A percentile compares a stretch with the other conserved stretches of the same genome.
These are phyloP conservation scores for Celastrina argiolus DNA, from an alignment of 2,888 invertebrate species.

Conservation along the genomic window DNA sequence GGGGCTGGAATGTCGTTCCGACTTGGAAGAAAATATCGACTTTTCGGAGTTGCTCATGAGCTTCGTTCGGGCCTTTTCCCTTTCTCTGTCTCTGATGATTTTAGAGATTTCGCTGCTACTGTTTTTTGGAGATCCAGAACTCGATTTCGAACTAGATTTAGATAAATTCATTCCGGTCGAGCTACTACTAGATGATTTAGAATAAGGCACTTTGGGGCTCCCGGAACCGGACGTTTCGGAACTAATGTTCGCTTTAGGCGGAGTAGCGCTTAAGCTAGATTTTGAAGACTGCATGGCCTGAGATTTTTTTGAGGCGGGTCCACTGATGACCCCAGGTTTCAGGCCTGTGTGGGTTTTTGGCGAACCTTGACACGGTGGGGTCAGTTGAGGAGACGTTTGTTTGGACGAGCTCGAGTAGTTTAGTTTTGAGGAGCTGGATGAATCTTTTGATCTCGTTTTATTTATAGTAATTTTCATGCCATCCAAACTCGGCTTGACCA, in stretches of 20 bases:
- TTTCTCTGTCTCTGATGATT: constrained; percentile 79
- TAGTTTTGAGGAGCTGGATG: constrained; percentile 65
- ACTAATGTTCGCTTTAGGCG: constrained; percentile 64
- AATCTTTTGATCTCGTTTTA: constrained; percentile 88
- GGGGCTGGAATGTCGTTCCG: constrained; percentile 82
- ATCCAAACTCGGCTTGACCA: constrained; percentile 92
- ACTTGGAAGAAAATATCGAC: constrained; percentile 80
- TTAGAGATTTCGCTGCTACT: constrained; percentile 76
- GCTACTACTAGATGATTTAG: constrained; percentile 62
- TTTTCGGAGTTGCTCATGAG: constrained; percentile 80
- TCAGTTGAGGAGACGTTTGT: constrained; percentile 68
- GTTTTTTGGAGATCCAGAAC: constrained; percentile 80
- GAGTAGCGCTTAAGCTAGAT: constrained; percentile 46
- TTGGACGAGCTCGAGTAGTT: constrained; percentile 69
- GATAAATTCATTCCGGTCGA: constrained; percentile 66
- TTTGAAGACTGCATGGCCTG: constrained; percentile 79
- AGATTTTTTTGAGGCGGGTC: constrained; percentile 90
- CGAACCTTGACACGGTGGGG: constrained; percentile 79
- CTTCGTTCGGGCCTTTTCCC: constrained; percentile 77
- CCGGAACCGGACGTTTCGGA: constrained; percentile 55
- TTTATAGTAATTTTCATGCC: constrained; percentile 95
- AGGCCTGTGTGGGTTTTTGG: constrained; percentile 89
- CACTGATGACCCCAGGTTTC: constrained; percentile 91
- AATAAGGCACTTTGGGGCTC: constrained; percentile 69
- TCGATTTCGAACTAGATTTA: constrained; percentile 69